Base-by-base conservation (phyloP, 2,888 invertebrate species). In the Ormyrus rosae region DNA sequence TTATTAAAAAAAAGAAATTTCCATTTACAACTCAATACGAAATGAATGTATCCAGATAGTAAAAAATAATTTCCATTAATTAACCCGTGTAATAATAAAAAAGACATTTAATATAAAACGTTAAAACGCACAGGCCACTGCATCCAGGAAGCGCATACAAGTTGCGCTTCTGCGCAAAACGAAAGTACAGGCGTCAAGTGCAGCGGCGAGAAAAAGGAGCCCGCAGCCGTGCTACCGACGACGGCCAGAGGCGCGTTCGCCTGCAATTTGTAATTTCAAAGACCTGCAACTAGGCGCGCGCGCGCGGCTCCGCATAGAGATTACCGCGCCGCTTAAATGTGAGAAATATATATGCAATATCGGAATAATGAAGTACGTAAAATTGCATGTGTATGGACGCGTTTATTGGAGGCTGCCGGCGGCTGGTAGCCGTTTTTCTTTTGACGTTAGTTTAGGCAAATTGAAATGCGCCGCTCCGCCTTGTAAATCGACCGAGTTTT, bases 391-490 rank as follows among this genome's bases (percentile, higher is more conserved):
- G 34, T 34, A 34, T 34, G 34, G 34, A 34, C 4, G 34, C 34
- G 34, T 34, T 34, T 34, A 34, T 34, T 4, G 34, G 34, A 34
- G 34, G 34, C 34, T 34, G 34, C 34, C 34, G 3, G 34, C 34
- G 2, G 34, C 34, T 34, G 50, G 55, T 45, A 45, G 70, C 77
- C 45, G 58, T 64, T 70, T 64, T 70, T 56, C 69, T 68, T 69
- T 63, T 69, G 55, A 63, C 72, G 72, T 55, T 65, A 67, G 70
- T 65, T 70, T 77, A 77, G 70, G 69, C 71, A 77, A 77, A 77
- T 77, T 64, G 70, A 77, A 77, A 64, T 53, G 63, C 67, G 76
- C 19, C 60, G 46, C 55, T 53, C 55, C 19, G 53, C 51, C 10
- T 61, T 61, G 53, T 48, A 55, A 70, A 70, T 60, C 51, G 53